A percentile compares a stretch with the other conserved stretches of the same genome.
These are phyloP conservation scores for Odobenus rosmarus DNA, from an alignment of 2,113 vertebrate genomes.

Conservation along the genomic window DNA sequence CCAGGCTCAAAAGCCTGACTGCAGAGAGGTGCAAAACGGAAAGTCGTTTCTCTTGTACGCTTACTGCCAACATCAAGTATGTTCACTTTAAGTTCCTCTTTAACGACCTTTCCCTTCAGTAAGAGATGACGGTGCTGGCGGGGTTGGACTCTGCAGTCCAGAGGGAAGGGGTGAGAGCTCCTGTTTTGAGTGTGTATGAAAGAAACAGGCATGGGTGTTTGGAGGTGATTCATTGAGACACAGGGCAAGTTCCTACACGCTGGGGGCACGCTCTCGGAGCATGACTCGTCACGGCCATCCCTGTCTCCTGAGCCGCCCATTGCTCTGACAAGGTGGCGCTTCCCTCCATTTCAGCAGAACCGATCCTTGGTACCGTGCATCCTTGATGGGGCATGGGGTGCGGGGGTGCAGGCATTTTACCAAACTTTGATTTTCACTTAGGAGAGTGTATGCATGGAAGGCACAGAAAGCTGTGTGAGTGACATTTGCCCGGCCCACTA, in stretches of 20 bases:
- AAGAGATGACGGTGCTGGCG: neutral
- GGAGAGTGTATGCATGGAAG: neutral
- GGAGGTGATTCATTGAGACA: neutral
- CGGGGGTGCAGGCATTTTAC: neutral
- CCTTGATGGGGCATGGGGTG: too few species aligned
- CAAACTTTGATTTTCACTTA: neutral
- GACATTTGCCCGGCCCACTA: too few species aligned
- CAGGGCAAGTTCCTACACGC: neutral
- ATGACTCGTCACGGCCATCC: rapidly evolving
- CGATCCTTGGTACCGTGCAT: neutral
- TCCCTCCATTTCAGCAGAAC: neutral
- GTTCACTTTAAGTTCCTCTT: neutral
- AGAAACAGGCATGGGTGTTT: neutral
- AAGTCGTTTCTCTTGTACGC: rapidly evolving
- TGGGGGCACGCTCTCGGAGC: rapidly evolving
- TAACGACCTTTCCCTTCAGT: neutral
- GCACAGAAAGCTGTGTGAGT: neutral
- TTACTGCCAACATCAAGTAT: too few species aligned
- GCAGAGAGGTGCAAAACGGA: rapidly evolving
- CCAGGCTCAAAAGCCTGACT: rapidly evolving
- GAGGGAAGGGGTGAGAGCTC: neutral
- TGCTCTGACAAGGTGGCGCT: neutral
- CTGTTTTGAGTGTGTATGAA: neutral
- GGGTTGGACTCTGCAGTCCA: neutral
- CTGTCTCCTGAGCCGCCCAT: rapidly evolving